Evolutionary conservation across 1,140 invertebrate species (phyloP), one percentile per base, ranked within the genome.

Genomic region (Drosophila oshimai): DNA sequence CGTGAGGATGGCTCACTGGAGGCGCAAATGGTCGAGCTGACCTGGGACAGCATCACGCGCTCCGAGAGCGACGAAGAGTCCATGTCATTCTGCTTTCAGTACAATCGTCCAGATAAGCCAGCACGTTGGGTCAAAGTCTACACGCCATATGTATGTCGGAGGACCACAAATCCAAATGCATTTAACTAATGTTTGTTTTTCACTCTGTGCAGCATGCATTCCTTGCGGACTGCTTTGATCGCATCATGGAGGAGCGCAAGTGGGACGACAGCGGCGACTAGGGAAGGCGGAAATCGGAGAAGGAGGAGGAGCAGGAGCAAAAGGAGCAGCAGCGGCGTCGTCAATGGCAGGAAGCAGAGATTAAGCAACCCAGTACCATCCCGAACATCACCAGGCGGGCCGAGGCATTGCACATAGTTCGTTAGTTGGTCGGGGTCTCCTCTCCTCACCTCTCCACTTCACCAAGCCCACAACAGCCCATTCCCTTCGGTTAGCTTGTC

Each of bases 191-290:
- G 10, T n/a, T 31, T 4, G 1, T 18, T 31, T 53, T 13, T 41
- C 4, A 37, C 12, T 7, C 13, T 10, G n/a, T 10, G n/a, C 54
- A 98, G 97, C 98, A 97, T 91, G 94, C 96, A 84, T 98, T 96
- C 93, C 94, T 99, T 89, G 95, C 95, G 91, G 97, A 98, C 90
- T 98, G 97, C 91, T 98, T 99, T 92, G 96, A 98, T 91, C 93
- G 96, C 93, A 96, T 99, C 93, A 95, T 96, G 80, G 96, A 98
- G 91, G 97, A 99, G 90, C 93, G 94, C 57, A 96, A 95, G 89
- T 96, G 95, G 95, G 92, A 94, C 34, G 95, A 96, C 84, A 94
- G 94, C 34, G 95, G 95, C 12, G 95, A 96, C 92, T 95, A 93
- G 74, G 75, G 53, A 26, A 41, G 67, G 33, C 42, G 31, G 2